phyloP scores from a whole-genome alignment of 1,140 invertebrate species.

The Formica exsecta region DNA sequence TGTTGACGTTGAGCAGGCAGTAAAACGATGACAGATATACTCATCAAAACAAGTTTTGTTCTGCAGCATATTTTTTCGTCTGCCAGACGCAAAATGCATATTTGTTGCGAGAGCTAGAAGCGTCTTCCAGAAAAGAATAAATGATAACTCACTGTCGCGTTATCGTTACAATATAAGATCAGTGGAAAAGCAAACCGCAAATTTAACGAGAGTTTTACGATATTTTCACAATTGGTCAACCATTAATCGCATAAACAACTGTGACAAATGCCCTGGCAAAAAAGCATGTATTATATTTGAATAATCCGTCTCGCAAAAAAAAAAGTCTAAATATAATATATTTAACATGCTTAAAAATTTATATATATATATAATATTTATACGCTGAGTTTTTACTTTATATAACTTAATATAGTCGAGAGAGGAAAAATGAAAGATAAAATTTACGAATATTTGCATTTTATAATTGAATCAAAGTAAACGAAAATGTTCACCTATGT shows the following conservation, averaged over 20 bases:
- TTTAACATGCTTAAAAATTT: neutral
- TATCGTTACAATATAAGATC: conserved; percentile 30
- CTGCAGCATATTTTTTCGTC: conserved; percentile 13
- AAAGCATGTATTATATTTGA: neutral
- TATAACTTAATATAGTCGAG: neutral
- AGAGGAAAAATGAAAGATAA: neutral
- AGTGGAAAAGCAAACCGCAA: neutral
- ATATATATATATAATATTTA: neutral
- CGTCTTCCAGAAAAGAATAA: neutral
- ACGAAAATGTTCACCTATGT: neutral
- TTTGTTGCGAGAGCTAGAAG: neutral
- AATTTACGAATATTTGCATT: conserved; percentile 1
- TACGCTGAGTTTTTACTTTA: neutral
- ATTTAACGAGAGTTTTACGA: neutral
- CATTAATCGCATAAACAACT: neutral
- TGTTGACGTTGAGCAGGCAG: neutral
- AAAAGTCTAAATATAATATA: neutral
- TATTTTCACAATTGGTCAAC: conserved; percentile 29
- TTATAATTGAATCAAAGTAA: neutral
- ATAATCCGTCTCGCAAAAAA: neutral
- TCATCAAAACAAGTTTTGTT: neutral
- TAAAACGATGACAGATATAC: neutral
- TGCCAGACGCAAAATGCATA: neutral
- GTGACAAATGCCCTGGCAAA: neutral
- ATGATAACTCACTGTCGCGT: neutral